Conservation (phyloP, 2,113 vertebrate genomes). For the Ivindomyrus marchei region DNA sequence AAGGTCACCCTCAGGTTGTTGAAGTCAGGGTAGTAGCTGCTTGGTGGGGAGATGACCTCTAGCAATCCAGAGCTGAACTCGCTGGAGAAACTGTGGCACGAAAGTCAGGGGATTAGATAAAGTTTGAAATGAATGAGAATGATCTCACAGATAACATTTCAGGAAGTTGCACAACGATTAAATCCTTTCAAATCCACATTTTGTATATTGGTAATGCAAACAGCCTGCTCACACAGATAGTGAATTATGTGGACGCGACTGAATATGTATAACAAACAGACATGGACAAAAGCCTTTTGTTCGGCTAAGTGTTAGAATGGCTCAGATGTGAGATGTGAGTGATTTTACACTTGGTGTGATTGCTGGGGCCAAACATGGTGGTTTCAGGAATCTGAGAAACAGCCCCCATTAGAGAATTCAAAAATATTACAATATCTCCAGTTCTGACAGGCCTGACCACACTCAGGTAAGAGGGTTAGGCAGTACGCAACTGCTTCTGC, state of each 20-base stretch:
- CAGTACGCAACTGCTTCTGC: conserved; percentile 86
- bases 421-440: neutral
- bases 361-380: neutral
- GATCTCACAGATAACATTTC: neutral
- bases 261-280: neutral
- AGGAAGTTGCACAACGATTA: neutral
- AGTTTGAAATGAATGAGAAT: neutral
- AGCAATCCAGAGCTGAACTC: conserved; percentile 89
- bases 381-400: neutral
- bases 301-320: neutral
- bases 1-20: conserved; percentile 91
- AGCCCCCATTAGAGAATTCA: neutral
- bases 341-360: neutral
- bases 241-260: neutral
- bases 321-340: neutral
- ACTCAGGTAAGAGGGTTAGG: neutral
- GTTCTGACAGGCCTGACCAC: neutral
- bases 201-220: neutral
- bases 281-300: neutral
- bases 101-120: neutral
- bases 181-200: neutral
- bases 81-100: conserved; percentile 73
- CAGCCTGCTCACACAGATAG: neutral
- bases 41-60: conserved; percentile 90
- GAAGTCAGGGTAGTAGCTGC: conserved; percentile 86